Evolutionary conservation across 23 tunicate genomes (phyloP).

Genomic region (Ascidia mentula): DNA sequence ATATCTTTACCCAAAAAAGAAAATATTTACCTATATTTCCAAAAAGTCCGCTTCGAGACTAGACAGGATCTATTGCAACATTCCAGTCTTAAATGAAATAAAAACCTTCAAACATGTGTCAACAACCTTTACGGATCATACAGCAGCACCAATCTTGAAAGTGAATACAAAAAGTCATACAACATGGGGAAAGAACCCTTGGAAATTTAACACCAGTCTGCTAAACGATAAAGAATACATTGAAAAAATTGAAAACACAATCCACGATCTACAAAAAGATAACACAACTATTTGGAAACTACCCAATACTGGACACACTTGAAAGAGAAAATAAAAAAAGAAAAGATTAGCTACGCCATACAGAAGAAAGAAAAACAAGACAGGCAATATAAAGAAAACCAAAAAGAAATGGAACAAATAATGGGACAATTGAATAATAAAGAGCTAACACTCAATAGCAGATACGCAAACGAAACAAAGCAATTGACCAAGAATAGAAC

Average conservation of each 20-base stretch:
- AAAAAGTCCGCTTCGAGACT: background rate
- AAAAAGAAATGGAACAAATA: no score
- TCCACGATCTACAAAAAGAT: no score
- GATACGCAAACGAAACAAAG: no score
- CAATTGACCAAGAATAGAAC: no score
- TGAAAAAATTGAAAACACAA: background rate
- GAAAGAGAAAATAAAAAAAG: no score
- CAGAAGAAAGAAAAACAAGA: no score
- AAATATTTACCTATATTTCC: constrained; percentile 1
- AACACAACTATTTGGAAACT: no score
- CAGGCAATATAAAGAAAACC: no score
- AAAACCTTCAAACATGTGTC: background rate
- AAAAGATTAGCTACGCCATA: no score
- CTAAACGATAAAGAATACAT: background rate
- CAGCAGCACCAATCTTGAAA: background rate
- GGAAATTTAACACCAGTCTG: background rate
- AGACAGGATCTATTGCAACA: constrained; percentile 19
- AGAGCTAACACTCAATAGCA: no score
- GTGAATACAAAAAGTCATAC: background rate
- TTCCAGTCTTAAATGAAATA: background rate
- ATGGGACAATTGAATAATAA: no score
- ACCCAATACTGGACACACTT: no score
- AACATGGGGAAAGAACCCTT: constrained; percentile 11
- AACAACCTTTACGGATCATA: background rate
- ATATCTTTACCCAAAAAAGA: background rate